A percentile compares a stretch with the other conserved stretches of the same genome.
Conservation (phyloP, 2,797 vertebrate genomes). For the Bufotes viridis region DNA sequence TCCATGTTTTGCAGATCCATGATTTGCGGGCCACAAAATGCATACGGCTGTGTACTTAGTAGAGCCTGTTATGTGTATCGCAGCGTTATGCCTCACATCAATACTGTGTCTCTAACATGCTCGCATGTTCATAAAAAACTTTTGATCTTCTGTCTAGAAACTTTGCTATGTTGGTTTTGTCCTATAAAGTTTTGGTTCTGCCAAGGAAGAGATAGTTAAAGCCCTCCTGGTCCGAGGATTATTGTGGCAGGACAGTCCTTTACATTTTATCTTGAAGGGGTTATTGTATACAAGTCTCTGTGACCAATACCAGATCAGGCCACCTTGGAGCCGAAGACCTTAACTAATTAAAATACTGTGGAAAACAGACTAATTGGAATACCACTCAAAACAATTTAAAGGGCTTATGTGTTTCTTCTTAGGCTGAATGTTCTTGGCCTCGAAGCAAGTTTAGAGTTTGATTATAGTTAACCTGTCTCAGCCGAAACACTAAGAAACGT, state of each 20-base stretch:
- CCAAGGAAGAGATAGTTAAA: neutral
- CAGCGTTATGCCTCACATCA: neutral
- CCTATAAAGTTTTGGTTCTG: conserved; percentile 1
- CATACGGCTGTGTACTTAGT: too few relatives aligned
- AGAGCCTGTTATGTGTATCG: too few relatives aligned
- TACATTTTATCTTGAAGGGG: conserved; percentile 28
- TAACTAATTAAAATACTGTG: conserved; percentile 57
- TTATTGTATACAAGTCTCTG: conserved; percentile 45
- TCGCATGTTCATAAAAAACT: neutral
- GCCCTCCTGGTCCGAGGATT: neutral
- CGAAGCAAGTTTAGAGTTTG: conserved; percentile 30
- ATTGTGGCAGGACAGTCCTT: conserved; percentile 5
- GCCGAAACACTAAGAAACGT: conserved; percentile 38
- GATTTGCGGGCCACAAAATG: too few relatives aligned
- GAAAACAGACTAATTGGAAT: conserved; percentile 58
- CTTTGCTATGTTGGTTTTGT: neutral
- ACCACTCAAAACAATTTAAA: conserved; percentile 56
- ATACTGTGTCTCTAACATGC: neutral
- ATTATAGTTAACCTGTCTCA: conserved; percentile 52
- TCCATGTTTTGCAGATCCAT: too few relatives aligned
- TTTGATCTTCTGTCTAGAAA: neutral
- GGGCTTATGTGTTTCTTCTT: conserved; percentile 57
- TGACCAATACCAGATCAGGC: conserved; percentile 51
- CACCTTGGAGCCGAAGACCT: conserved; percentile 45
- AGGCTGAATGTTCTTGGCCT: conserved; percentile 47